phyloP scores from a whole-genome alignment of 2,113 vertebrate genomes.

The Mellivora capensis region DNA sequence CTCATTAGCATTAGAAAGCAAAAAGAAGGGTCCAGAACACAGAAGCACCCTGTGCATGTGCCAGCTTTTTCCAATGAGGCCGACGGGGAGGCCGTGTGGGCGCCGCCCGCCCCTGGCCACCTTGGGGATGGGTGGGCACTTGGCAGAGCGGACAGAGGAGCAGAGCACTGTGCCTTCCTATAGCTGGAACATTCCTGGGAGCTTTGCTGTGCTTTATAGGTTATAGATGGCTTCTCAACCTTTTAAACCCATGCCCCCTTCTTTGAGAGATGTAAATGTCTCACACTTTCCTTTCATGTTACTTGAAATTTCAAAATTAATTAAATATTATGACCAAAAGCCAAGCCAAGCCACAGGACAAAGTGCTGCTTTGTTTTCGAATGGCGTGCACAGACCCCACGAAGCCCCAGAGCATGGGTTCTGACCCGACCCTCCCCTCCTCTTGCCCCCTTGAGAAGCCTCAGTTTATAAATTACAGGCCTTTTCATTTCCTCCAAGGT shows the following conservation, averaged over 20 bases:
- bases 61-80: slow-evolving; percentile 29
- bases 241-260: neutral
- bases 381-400: neutral
- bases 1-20: slow-evolving; percentile 37
- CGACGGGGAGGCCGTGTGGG: accelerated
- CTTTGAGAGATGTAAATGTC: slow-evolving; percentile 16
- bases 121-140: neutral
- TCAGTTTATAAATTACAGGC: slow-evolving; percentile 53
- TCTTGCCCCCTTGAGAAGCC: neutral
- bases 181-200: neutral
- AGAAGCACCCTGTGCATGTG: neutral
- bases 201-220: neutral
- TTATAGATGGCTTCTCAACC: neutral
- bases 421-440: neutral
- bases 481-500: slow-evolving; percentile 72
- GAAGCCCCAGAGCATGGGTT: neutral
- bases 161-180: accelerated
- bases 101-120: neutral
- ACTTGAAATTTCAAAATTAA: slow-evolving; percentile 64
- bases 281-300: slow-evolving; percentile 24
- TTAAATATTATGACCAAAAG: slow-evolving; percentile 54
- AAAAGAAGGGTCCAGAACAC: neutral
- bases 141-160: neutral
- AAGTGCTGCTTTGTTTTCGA: slow-evolving; percentile 22
- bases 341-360: slow-evolving; percentile 34